Evolutionary conservation across 2,113 vertebrate genomes (phyloP).

Genomic region (Microcebus tavaratra): DNA sequence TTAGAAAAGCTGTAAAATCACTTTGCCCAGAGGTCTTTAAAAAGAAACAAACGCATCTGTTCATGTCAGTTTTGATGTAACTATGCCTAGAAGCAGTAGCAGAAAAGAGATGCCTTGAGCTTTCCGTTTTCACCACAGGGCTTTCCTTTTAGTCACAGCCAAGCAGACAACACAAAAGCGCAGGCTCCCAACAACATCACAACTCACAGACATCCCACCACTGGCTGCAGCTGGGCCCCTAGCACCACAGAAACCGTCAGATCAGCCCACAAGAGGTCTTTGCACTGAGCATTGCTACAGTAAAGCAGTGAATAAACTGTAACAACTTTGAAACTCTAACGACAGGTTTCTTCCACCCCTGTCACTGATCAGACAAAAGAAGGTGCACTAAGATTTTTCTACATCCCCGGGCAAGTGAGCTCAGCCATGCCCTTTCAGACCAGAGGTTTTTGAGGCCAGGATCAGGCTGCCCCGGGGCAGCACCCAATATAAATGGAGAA

Average conservation of each 20-base stretch:
- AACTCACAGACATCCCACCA: not conserved
- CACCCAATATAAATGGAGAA: not conserved
- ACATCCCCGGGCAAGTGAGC: not conserved
- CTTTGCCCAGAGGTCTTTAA: conserved; percentile 14
- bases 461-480: not conserved
- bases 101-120: not conserved
- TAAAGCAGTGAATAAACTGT: not conserved
- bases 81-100: not conserved
- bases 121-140: not conserved
- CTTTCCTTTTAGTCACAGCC: not conserved
- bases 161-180: not conserved
- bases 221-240: no score
- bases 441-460: not conserved
- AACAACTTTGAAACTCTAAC: not conserved
- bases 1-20: conserved; percentile 2
- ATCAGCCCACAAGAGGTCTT: not conserved
- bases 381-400: not conserved
- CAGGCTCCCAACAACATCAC: not conserved
- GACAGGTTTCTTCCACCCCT: not conserved
- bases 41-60: not conserved
- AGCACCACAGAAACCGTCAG: not conserved
- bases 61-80: not conserved
- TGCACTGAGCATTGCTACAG: not conserved
- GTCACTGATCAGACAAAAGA: not conserved
- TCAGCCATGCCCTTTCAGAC: not conserved